phyloP scores from a whole-genome alignment of 2,113 vertebrate species.

The Tichodroma muraria region DNA sequence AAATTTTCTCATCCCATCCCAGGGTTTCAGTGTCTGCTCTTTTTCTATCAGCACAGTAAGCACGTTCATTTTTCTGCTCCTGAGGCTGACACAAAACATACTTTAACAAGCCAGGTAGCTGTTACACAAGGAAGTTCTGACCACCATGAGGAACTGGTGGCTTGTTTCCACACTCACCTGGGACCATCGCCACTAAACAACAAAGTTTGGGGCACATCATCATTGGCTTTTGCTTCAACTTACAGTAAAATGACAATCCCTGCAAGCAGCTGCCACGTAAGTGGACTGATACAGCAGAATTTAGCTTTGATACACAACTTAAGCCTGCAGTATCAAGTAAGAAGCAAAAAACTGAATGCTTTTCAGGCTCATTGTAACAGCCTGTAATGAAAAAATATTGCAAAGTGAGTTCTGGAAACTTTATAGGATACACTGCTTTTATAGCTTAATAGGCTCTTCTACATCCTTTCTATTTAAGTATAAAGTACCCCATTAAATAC shows the following conservation, averaged over 20 bases:
- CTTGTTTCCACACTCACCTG: background rate
- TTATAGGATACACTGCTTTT: background rate
- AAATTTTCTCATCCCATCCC: background rate
- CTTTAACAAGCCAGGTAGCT: background rate
- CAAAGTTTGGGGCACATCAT: background rate
- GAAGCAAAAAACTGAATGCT: background rate
- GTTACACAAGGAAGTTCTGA: background rate
- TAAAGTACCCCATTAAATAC: background rate
- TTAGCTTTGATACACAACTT: background rate
- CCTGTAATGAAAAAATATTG: background rate
- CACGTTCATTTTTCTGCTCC: background rate
- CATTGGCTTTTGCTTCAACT: background rate
- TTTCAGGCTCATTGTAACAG: background rate
- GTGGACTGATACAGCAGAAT: background rate
- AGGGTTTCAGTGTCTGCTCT: background rate
- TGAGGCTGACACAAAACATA: background rate
- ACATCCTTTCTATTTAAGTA: background rate
- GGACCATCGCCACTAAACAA: background rate
- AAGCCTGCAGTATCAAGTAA: background rate
- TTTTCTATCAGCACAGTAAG: background rate
- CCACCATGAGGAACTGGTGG: background rate
- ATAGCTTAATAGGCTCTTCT: background rate
- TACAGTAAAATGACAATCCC: background rate
- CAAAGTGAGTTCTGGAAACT: background rate
- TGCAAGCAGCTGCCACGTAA: background rate